phyloP scores from a whole-genome alignment of 2,113 vertebrate genomes.

The Hoplias malabaricus region DNA sequence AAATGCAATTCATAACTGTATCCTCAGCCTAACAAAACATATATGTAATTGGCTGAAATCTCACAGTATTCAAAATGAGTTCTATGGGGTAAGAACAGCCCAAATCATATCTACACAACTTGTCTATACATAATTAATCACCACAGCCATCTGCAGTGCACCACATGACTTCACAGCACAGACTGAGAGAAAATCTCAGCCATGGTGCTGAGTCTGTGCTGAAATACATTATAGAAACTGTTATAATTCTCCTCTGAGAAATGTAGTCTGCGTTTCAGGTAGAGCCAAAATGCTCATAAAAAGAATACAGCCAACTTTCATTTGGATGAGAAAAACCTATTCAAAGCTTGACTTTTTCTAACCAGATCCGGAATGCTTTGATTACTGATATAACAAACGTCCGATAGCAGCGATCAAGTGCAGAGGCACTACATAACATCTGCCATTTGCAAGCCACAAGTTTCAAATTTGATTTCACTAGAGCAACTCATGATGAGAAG shows the following conservation, averaged over 20 bases:
- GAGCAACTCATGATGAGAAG: too few relatives aligned
- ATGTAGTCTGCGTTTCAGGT: neutral
- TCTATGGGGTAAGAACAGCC: neutral
- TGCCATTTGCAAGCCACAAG: too few relatives aligned
- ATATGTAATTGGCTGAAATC: too few relatives aligned
- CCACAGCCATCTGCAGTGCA: neutral
- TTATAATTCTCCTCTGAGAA: neutral
- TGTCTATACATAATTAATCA: neutral
- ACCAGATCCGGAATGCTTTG: neutral
- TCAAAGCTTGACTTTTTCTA: neutral
- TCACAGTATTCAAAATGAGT: neutral
- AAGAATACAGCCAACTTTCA: neutral
- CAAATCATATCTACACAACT: neutral
- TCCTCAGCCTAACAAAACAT: too few relatives aligned
- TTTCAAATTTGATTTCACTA: too few relatives aligned
- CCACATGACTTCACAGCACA: conserved; percentile 9
- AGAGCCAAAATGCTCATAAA: neutral
- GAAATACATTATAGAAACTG: neutral
- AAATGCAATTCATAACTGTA: too few relatives aligned
- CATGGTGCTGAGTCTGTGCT: too few relatives aligned
- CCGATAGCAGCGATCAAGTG: neutral
- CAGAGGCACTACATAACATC: neutral
- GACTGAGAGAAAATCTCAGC: neutral
- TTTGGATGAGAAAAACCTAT: neutral
- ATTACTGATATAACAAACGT: neutral